Evolutionary conservation across 2,113 vertebrate species (phyloP).

Genomic region (Chauna torquata): DNA sequence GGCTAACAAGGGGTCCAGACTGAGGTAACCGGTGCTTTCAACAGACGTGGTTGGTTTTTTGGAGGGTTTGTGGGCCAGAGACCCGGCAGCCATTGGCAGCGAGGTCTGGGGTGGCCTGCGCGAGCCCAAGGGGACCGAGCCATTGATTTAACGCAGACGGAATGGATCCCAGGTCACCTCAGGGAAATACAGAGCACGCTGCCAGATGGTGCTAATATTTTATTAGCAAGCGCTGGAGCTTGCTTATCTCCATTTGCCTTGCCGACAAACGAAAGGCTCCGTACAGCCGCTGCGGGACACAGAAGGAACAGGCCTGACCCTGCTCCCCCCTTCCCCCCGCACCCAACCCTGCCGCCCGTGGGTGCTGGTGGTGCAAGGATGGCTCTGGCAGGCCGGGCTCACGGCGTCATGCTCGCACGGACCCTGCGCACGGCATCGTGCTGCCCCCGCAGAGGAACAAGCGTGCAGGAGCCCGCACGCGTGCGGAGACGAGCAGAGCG

Average conservation of each 20-base stretch:
- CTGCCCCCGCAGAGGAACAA: not conserved
- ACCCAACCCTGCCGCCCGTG: rapidly evolving
- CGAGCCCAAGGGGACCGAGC: not conserved
- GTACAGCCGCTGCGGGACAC: rapidly evolving
- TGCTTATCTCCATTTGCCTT: not conserved
- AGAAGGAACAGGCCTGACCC: rapidly evolving
- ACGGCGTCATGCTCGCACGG: rapidly evolving
- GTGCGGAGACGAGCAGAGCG: rapidly evolving
- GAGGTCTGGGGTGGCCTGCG: not conserved
- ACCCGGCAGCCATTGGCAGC: rapidly evolving
- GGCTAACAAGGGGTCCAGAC: too few species aligned
- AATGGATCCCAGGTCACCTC: not conserved
- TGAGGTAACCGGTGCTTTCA: too few species aligned
- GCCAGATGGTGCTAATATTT: not conserved
- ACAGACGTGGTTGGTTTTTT: not conserved
- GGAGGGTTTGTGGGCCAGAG: not conserved
- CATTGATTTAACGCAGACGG: not conserved
- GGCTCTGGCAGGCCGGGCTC: rapidly evolving
- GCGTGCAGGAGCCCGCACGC: rapidly evolving
- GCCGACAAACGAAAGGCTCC: not conserved
- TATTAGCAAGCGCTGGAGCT: not conserved
- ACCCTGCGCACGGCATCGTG: rapidly evolving
- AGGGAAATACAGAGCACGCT: not conserved
- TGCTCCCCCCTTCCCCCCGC: not conserved
- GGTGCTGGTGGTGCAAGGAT: not conserved